Evolutionary conservation across 2,888 invertebrate genomes (phyloP).

Genomic region (Ischnus inquisitorius): DNA sequence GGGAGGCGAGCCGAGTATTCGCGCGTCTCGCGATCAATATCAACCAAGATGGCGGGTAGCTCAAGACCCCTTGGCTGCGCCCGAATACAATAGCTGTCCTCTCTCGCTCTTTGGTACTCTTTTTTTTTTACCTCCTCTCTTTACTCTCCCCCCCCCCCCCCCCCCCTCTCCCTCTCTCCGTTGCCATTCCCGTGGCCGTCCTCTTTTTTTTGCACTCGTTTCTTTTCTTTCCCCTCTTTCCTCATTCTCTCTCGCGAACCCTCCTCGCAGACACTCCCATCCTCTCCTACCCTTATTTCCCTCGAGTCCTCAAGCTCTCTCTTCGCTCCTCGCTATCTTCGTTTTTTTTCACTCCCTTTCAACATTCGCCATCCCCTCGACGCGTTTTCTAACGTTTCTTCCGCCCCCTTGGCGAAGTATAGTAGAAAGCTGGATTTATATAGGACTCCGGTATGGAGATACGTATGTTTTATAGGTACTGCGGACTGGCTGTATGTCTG

Average conservation of each 20-base stretch:
- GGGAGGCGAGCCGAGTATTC: constrained; percentile 79
- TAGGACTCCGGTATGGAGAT: neutral
- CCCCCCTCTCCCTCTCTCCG: constrained; percentile 21
- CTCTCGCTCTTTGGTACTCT: constrained; percentile 55
- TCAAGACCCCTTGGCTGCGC: constrained; percentile 82
- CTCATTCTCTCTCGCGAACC: neutral
- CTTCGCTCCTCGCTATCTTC: constrained; percentile 1
- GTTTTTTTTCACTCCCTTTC: constrained; percentile 55
- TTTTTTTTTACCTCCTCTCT: constrained; percentile 59
- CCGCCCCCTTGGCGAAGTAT: constrained; percentile 25
- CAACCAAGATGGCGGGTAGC: constrained; percentile 85
- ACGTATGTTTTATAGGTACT: constrained; percentile 20
- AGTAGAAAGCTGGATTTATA: neutral
- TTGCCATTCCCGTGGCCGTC: too few species aligned
- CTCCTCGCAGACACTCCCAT: constrained; percentile 67
- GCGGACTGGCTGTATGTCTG: constrained; percentile 18
- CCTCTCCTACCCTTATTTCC: constrained; percentile 71
- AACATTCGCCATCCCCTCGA: constrained; percentile 36
- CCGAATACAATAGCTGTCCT: constrained; percentile 83
- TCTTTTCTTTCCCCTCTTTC: constrained; percentile 60
- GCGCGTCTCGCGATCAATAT: constrained; percentile 85
- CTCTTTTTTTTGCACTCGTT: constrained; percentile 54
- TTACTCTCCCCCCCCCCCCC: constrained; percentile 64
- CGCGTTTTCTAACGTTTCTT: constrained; percentile 51
- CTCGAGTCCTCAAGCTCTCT: constrained; percentile 69